phyloP scores from a whole-genome alignment of 2,113 vertebrate genomes.

The Nanorana parkeri region DNA sequence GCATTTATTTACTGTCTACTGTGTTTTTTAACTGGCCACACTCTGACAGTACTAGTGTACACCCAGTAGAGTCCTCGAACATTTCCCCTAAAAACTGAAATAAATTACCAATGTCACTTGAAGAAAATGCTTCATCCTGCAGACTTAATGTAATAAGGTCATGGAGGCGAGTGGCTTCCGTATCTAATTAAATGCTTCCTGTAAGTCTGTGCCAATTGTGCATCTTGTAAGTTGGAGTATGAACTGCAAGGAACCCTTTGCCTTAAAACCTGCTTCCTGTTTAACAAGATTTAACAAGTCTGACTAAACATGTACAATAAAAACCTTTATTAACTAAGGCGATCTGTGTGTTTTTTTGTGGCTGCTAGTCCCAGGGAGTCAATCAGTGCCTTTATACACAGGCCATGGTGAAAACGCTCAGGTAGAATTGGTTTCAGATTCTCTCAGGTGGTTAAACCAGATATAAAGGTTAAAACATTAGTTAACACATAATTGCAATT shows the following conservation, averaged over 20 bases:
- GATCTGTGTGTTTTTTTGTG: conserved; percentile 63
- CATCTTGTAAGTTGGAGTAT: conserved; percentile 75
- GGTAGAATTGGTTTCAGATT: background rate
- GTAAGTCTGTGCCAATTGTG: conserved; percentile 73
- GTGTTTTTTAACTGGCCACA: conserved; percentile 29
- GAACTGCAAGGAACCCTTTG: conserved; percentile 75
- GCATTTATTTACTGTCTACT: conserved; percentile 1
- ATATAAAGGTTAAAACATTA: background rate
- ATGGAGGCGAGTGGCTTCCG: conserved; percentile 71
- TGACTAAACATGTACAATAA: conserved; percentile 70
- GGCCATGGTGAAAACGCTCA: conserved; percentile 10
- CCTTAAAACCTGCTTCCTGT: conserved; percentile 82
- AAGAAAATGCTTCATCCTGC: conserved; percentile 62
- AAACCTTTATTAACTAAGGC: conserved; percentile 69
- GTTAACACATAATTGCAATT: no score
- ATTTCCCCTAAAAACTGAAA: conserved; percentile 66
- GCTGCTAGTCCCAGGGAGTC: background rate
- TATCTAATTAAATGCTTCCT: conserved; percentile 80
- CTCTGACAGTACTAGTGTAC: rapidly evolving
- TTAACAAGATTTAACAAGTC: conserved; percentile 77
- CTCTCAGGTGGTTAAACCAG: background rate
- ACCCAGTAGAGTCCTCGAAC: conserved; percentile 4
- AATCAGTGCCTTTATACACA: conserved; percentile 13
- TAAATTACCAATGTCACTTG: conserved; percentile 66
- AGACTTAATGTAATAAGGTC: conserved; percentile 69